Evolutionary conservation across 1,140 invertebrate species (phyloP).

Genomic region (Choristoneura fumiferana): DNA sequence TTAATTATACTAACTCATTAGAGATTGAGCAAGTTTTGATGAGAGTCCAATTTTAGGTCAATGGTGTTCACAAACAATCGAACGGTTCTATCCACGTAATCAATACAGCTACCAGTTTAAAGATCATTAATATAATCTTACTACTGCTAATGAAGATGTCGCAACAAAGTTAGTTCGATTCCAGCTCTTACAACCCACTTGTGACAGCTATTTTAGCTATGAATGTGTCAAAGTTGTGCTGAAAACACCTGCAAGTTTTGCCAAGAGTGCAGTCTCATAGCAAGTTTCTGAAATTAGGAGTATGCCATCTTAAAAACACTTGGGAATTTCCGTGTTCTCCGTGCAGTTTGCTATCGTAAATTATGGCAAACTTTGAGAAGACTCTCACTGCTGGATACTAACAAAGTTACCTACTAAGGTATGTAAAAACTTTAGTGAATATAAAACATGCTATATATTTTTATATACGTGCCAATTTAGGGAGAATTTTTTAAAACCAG

Average conservation of each 20-base stretch:
- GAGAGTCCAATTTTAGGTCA: constrained; percentile 14
- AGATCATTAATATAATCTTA: neutral
- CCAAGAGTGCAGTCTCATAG: neutral
- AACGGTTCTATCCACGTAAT: neutral
- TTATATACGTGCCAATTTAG: too few relatives aligned
- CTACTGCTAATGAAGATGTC: constrained; percentile 3
- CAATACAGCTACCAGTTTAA: neutral
- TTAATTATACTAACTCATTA: constrained; percentile 17
- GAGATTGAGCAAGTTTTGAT: neutral
- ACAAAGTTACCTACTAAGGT: neutral
- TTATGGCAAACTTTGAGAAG: constrained; percentile 2
- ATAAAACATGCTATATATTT: too few relatives aligned
- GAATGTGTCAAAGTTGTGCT: constrained; percentile 2
- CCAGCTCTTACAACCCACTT: too few relatives aligned
- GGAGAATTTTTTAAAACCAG: too few relatives aligned
- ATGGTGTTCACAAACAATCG: constrained; percentile 18
- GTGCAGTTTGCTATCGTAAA: constrained; percentile 8
- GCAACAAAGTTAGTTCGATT: neutral
- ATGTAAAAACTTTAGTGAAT: neutral
- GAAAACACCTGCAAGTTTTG: constrained; percentile 13
- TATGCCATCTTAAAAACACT: constrained; percentile 14
- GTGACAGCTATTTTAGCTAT: constrained; percentile 13
- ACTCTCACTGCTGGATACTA: neutral
- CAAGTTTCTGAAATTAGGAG: constrained; percentile 1
- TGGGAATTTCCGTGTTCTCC: neutral